Evolutionary conservation across 2,113 vertebrate genomes (phyloP).

Genomic region (Felis catus): F.catus_Fca126_mat1.0 CM031428.1:32849501-32850000

Average conservation of each 20-base stretch:
- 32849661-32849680: not conserved
- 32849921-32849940: not conserved
- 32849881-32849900: not conserved
- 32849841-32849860: not conserved
- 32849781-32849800: not conserved
- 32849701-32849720: not conserved
- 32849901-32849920: not conserved
- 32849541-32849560: not conserved
- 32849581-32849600: not conserved
- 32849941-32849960: fast-evolving
- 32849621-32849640: not conserved
- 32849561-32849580: not conserved
- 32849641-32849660: not conserved
- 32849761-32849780: not conserved
- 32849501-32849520: not conserved
- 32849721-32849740: not conserved
- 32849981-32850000: not conserved
- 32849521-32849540: not conserved
- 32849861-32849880: not conserved
- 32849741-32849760: not conserved
- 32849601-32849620: not conserved
- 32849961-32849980: not conserved
- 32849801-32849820: not conserved
- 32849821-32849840: not conserved
- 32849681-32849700: not conserved